phyloP scores from a whole-genome alignment of 2,797 vertebrate species.

The Centropyge bicolor region DNA sequence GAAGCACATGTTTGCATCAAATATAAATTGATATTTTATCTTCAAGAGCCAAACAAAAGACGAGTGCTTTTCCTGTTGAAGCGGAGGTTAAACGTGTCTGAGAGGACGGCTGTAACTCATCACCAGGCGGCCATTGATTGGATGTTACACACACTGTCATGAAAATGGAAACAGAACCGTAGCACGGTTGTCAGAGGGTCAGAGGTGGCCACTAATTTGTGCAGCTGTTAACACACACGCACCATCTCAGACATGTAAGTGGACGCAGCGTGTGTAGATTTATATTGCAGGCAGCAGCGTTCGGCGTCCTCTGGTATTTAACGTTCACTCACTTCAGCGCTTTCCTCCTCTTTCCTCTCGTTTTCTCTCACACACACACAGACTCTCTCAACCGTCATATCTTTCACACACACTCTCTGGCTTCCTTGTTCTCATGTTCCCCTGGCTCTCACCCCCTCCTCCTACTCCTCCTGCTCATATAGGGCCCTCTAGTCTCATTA shows the following conservation, averaged over 20 bases:
- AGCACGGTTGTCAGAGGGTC: slow-evolving; percentile 19
- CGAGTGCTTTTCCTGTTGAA: not conserved
- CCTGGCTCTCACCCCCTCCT: slow-evolving; percentile 56
- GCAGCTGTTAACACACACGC: slow-evolving; percentile 48
- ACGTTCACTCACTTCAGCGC: slow-evolving; percentile 36
- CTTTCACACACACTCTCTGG: slow-evolving; percentile 53
- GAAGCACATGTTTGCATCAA: not conserved
- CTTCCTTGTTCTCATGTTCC: slow-evolving; percentile 66
- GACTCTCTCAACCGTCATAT: slow-evolving; percentile 33
- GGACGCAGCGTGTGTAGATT: slow-evolving; percentile 32
- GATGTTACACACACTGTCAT: slow-evolving; percentile 18
- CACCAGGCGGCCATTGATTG: slow-evolving; percentile 10
- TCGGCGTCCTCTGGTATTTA: slow-evolving; percentile 39
- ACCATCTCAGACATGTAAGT: slow-evolving; percentile 18
- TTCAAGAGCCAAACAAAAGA: too few relatives aligned
- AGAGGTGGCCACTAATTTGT: slow-evolving; percentile 41
- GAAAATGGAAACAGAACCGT: slow-evolving; percentile 35
- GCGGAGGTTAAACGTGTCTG: slow-evolving; percentile 13
- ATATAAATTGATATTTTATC: not conserved
- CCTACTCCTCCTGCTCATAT: slow-evolving; percentile 68
- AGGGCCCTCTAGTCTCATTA: slow-evolving; percentile 83
- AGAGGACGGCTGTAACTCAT: slow-evolving; percentile 29
- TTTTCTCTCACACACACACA: slow-evolving; percentile 18
- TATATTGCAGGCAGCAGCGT: slow-evolving; percentile 32
- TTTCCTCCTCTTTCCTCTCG: slow-evolving; percentile 34